Conservation (phyloP, 2,888 invertebrate genomes). For the Drosophila nr. medialis region DNA sequence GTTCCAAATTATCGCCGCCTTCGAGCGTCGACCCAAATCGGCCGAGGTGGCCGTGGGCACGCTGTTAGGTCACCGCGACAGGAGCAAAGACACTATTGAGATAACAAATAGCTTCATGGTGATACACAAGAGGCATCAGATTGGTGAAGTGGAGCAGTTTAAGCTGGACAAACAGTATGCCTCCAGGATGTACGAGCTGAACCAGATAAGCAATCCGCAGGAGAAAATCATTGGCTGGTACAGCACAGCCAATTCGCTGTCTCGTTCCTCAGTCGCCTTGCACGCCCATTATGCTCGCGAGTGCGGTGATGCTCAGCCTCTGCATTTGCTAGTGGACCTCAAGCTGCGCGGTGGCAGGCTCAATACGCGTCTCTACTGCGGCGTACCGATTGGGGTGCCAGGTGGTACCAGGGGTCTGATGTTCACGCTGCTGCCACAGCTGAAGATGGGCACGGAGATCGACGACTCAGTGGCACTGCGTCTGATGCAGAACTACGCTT, state of each 20-base stretch:
- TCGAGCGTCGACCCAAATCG: conserved; percentile 58
- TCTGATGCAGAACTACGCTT: conserved; percentile 47
- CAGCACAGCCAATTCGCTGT: conserved; percentile 52
- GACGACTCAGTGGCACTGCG: conserved; percentile 48
- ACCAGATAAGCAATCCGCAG: conserved; percentile 49
- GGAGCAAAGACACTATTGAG: conserved; percentile 38
- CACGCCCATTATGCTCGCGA: conserved; percentile 53
- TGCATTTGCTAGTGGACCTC: conserved; percentile 62
- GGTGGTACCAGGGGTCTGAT: conserved; percentile 60
- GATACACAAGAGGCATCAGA: conserved; percentile 45
- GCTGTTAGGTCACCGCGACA: conserved; percentile 51
- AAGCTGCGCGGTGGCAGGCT: conserved; percentile 38
- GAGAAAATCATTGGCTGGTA: conserved; percentile 69
- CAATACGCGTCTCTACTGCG: conserved; percentile 48
- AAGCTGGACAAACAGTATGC: conserved; percentile 59
- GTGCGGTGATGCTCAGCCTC: conserved; percentile 46
- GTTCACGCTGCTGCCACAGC: conserved; percentile 54
- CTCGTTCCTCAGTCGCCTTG: conserved; percentile 35
- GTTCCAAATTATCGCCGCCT: conserved; percentile 64
- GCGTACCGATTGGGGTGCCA: conserved; percentile 58
- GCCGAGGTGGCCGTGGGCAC: conserved; percentile 56
- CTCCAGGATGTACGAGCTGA: conserved; percentile 55
- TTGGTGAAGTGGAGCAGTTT: conserved; percentile 38
- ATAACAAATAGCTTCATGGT: conserved; percentile 59
- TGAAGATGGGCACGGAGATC: conserved; percentile 24